Percentiles rank a stretch among this genome's conserved stretches.
These are phyloP conservation scores for Erethizon dorsatum DNA, from an alignment of 2,797 vertebrate genomes.

Conservation along the genomic window DNA sequence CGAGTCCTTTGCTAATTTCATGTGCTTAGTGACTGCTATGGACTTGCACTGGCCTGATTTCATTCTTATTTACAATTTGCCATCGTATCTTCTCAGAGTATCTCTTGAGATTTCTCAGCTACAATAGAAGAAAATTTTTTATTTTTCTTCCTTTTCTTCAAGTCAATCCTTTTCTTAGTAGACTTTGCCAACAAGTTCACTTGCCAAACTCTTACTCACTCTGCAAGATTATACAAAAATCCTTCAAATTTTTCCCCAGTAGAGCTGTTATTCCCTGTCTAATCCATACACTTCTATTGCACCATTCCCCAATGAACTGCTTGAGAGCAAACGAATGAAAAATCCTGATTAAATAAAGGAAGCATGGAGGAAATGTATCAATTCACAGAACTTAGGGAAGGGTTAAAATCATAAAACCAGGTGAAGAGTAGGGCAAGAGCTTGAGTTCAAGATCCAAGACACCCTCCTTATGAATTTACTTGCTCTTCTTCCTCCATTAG, in stretches of 20 bases:
- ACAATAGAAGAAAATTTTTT: not conserved
- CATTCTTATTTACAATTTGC: not conserved
- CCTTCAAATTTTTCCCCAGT: not conserved
- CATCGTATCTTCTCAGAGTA: not conserved
- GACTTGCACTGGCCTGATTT: not conserved
- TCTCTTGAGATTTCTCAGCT: constrained; percentile 14
- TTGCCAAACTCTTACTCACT: not conserved
- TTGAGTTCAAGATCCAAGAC: not conserved
- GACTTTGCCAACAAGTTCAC: not conserved
- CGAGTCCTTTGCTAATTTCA: not conserved
- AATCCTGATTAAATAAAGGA: not conserved
- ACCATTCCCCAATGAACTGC: not conserved
- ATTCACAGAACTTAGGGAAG: constrained; percentile 22
- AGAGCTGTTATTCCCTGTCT: accelerated
- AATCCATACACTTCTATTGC: not conserved
- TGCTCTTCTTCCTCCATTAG: not conserved
- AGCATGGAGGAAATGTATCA: not conserved
- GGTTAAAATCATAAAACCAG: not conserved
- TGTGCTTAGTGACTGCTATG: not conserved
- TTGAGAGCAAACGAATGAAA: not conserved
- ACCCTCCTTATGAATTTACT: not conserved
- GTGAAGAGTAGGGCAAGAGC: not conserved
- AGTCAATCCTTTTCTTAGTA: constrained; percentile 21
- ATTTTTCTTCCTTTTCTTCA: not conserved
- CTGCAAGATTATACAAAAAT: not conserved